Conservation (phyloP, 2,113 vertebrate genomes). For the Chionomys nivalis region DNA sequence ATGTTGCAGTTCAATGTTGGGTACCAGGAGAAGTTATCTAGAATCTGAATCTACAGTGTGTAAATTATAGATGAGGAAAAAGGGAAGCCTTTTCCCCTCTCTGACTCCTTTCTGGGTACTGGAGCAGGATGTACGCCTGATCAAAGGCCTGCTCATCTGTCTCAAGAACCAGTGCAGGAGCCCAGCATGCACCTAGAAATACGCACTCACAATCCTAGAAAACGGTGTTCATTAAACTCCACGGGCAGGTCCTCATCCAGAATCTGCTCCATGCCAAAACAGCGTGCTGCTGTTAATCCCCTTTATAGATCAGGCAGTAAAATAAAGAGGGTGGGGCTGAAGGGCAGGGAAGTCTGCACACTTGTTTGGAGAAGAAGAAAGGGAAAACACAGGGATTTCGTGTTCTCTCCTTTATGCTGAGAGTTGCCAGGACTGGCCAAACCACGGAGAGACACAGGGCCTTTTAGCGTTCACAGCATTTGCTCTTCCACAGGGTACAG, state of each 20-base stretch:
- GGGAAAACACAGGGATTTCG: constrained; percentile 68
- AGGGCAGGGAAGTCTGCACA: constrained; percentile 74
- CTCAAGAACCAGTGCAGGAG: constrained; percentile 64
- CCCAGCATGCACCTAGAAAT: constrained; percentile 74
- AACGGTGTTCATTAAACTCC: constrained; percentile 81
- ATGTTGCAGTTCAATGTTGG: not conserved
- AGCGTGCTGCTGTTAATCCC: constrained; percentile 76
- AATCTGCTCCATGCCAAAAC: constrained; percentile 77
- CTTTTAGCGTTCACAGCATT: constrained; percentile 42
- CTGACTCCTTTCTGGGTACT: constrained; percentile 39
- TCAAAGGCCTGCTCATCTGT: constrained; percentile 68
- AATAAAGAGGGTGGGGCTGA: constrained; percentile 80
- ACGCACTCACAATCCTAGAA: constrained; percentile 75
- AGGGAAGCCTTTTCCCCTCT: not conserved
- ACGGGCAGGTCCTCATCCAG: constrained; percentile 77
- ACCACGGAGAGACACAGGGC: constrained; percentile 50
- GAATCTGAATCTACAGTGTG: constrained; percentile 35
- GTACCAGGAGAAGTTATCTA: not conserved
- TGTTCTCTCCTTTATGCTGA: constrained; percentile 62
- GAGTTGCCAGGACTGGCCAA: constrained; percentile 65
- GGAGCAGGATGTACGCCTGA: constrained; percentile 67
- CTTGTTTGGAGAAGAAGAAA: constrained; percentile 78
- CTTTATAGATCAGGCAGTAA: constrained; percentile 80
- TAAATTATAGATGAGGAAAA: constrained; percentile 25
- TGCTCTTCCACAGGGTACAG: constrained; percentile 51